These are phyloP conservation scores for Vanessa cardui DNA, from an alignment of 2,888 invertebrate species.

Conservation along the genomic window DNA sequence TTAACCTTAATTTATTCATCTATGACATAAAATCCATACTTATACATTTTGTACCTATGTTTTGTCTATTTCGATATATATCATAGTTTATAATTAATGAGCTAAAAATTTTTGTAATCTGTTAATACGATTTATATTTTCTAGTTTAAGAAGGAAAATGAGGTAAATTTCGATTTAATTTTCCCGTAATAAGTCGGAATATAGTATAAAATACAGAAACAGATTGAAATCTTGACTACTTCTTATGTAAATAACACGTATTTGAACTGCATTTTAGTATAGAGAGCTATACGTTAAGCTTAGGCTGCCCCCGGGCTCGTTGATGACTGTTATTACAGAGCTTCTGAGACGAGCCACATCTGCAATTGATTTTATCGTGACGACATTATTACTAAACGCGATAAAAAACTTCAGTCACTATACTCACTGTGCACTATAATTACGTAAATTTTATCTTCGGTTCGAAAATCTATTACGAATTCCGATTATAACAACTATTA, in stretches of 20 bases:
- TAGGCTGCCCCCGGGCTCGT: slow-evolving; percentile 44
- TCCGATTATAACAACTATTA: slow-evolving; percentile 28
- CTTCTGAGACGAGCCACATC: slow-evolving; percentile 65
- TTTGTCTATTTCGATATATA: no score
- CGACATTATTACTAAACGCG: slow-evolving; percentile 62
- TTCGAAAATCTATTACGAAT: slow-evolving; percentile 58
- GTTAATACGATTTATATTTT: no score
- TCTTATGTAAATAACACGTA: not conserved
- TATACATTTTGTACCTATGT: no score
- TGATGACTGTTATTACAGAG: slow-evolving; percentile 68
- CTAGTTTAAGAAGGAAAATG: no score
- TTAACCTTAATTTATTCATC: no score
- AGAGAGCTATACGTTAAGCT: slow-evolving; percentile 16
- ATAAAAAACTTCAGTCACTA: slow-evolving; percentile 32
- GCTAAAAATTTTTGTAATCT: no score
- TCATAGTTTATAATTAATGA: no score
- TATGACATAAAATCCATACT: no score
- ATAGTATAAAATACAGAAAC: no score
- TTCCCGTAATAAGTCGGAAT: no score
- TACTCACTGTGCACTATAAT: slow-evolving; percentile 47
- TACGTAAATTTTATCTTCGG: slow-evolving; percentile 54
- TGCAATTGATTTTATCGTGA: slow-evolving; percentile 77
- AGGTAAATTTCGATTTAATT: no score
- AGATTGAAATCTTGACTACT: no score
- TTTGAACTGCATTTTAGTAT: slow-evolving; percentile 8